A percentile compares a stretch with the other conserved stretches of the same genome.
Conservation (phyloP, 2,113 vertebrate genomes). For the Mugil cephalus region DNA sequence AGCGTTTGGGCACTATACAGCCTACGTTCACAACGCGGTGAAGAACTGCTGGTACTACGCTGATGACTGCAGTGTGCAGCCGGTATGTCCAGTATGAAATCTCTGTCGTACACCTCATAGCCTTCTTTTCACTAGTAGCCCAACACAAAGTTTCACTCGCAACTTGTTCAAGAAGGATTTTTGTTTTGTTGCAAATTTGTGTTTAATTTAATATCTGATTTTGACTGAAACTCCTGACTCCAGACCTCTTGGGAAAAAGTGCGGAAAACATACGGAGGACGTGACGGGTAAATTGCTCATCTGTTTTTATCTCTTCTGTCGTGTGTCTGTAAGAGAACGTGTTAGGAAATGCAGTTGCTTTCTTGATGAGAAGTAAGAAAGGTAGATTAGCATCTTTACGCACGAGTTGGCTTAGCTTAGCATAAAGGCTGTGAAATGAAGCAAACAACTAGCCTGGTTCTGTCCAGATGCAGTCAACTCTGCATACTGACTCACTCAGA, state of each 20-base stretch:
- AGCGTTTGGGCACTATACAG: conserved; percentile 77
- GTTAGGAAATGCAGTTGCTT: neutral
- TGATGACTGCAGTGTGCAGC: conserved; percentile 57
- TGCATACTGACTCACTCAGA: too few species aligned
- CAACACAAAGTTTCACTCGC: too few species aligned
- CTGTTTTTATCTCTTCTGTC: neutral
- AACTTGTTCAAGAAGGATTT: too few species aligned
- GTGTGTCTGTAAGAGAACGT: too few species aligned
- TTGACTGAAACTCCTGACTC: neutral
- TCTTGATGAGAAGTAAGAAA: too few species aligned
- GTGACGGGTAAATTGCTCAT: conserved; percentile 36
- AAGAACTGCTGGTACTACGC: conserved; percentile 70
- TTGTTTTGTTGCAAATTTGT: too few species aligned
- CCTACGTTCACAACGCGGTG: conserved; percentile 54
- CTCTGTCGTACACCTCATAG: neutral
- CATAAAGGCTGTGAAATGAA: neutral
- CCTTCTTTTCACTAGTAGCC: too few species aligned
- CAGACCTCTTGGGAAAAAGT: conserved; percentile 74
- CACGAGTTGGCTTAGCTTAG: neutral
- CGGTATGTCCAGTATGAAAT: conserved; percentile 39
- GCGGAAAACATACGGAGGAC: conserved; percentile 56
- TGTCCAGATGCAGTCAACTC: neutral
- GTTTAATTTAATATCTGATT: conserved; percentile 2
- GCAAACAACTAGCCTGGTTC: neutral
- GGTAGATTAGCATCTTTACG: too few species aligned